Percentiles rank a stretch among this genome's conserved stretches.
These are phyloP conservation scores for Andrena marginata DNA, from an alignment of 2,888 invertebrate genomes.

Conservation along the genomic window DNA sequence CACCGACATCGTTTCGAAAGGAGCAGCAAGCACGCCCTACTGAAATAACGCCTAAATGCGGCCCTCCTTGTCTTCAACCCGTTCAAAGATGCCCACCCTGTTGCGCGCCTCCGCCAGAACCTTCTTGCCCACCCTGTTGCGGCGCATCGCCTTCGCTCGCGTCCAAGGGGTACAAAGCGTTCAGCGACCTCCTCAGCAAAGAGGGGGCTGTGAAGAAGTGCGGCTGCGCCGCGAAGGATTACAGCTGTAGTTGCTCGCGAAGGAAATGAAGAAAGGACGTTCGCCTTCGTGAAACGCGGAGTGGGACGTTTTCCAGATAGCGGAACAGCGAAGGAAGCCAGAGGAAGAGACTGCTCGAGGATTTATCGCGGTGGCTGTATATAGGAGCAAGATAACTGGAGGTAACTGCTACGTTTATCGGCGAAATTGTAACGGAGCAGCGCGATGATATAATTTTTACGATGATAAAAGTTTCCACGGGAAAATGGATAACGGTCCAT, in stretches of 20 bases:
- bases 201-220: conserved; percentile 57
- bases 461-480: not conserved
- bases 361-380: not conserved
- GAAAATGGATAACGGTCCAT: not conserved
- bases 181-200: conserved; percentile 10
- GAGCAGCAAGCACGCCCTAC: not conserved
- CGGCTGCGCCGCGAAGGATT: conserved; percentile 59
- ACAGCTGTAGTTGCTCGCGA: conserved; percentile 50
- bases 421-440: not conserved
- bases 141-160: not conserved
- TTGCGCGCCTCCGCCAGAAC: not conserved
- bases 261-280: not conserved
- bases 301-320: not conserved
- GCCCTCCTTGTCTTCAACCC: not conserved
- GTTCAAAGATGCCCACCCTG: conserved; percentile 17
- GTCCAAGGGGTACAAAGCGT: conserved; percentile 11
- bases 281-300: not conserved
- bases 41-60: not conserved
- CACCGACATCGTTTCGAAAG: not conserved
- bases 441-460: not conserved
- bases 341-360: not conserved
- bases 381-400: not conserved
- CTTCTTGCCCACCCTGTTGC: conserved; percentile 47
- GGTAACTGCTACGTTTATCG: conserved; percentile 6
- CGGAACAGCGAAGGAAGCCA: not conserved